Percentiles rank a stretch among this genome's conserved stretches.
These are phyloP conservation scores for rabbit (Oryctolagus cuniculus) DNA, from an alignment of 2,113 vertebrate species.

Conservation along the genomic window DNA sequence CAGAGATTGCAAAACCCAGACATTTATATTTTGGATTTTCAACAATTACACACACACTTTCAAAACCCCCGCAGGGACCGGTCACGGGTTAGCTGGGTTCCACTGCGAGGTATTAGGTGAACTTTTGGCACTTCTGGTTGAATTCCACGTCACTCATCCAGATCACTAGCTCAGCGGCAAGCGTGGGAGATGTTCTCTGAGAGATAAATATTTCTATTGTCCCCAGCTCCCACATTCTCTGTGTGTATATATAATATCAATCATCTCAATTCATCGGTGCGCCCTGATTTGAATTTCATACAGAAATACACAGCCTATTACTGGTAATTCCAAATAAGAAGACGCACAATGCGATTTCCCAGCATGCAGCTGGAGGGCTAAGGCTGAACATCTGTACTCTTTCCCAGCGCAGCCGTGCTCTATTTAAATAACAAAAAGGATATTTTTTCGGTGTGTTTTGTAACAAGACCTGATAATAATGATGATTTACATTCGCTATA, in stretches of 20 bases:
- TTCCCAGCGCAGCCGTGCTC: slow-evolving; percentile 42
- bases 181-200: slow-evolving; percentile 34
- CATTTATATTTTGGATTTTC: slow-evolving; percentile 11
- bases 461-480: slow-evolving; percentile 78
- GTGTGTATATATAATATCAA: slow-evolving; percentile 69
- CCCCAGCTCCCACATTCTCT: slow-evolving; percentile 66
- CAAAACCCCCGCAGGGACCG: slow-evolving; percentile 61
- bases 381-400: slow-evolving; percentile 68
- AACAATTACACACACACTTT: slow-evolving; percentile 15
- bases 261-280: slow-evolving; percentile 73
- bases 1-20: neutral
- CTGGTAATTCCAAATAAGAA: slow-evolving; percentile 76
- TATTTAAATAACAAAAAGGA: slow-evolving; percentile 79
- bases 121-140: neutral
- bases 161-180: neutral
- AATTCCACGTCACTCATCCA: neutral
- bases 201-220: slow-evolving; percentile 60
- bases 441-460: slow-evolving; percentile 68
- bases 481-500: slow-evolving; percentile 65
- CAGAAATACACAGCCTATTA: slow-evolving; percentile 75
- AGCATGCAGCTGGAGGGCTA: slow-evolving; percentile 67
- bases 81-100: neutral
- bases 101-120: neutral
- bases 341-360: slow-evolving; percentile 72
- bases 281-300: slow-evolving; percentile 76